Percentiles rank a stretch among this genome's conserved stretches.
phyloP scores from a whole-genome alignment of 2,888 invertebrate genomes.

The Sinelater perroti region DNA sequence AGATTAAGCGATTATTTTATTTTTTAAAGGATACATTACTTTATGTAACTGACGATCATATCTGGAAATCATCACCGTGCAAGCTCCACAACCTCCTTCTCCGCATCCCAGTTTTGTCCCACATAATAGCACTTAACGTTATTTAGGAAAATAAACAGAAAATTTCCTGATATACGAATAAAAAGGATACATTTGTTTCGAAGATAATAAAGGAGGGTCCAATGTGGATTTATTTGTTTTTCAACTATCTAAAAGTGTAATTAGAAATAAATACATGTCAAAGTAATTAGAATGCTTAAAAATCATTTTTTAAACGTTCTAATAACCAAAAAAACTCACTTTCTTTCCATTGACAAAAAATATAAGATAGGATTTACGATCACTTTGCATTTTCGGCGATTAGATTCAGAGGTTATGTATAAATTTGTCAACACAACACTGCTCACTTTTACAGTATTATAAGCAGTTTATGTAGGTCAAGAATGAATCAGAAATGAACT shows the following conservation, averaged over 20 bases:
- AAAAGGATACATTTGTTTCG: constrained; percentile 74
- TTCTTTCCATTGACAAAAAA: constrained; percentile 58
- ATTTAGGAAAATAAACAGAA: constrained; percentile 40
- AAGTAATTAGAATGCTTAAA: neutral
- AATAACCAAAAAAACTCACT: constrained; percentile 57
- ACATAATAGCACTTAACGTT: constrained; percentile 70
- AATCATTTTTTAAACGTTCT: too few species aligned
- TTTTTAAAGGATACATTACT: constrained; percentile 63
- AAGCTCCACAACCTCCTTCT: constrained; percentile 95
- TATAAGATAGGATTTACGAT: too few species aligned
- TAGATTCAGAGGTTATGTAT: too few species aligned
- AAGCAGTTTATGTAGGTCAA: too few species aligned
- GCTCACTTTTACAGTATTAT: too few species aligned
- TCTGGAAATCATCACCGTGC: constrained; percentile 91
- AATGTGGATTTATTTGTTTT: constrained; percentile 78
- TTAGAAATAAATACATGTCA: neutral
- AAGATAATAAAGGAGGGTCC: constrained; percentile 84
- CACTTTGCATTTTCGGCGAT: too few species aligned
- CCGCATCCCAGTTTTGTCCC: constrained; percentile 94
- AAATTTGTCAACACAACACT: too few species aligned
- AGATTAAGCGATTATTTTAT: neutral
- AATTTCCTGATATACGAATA: neutral
- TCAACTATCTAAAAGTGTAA: constrained; percentile 87
- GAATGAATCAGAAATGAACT: too few species aligned
- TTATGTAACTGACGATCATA: constrained; percentile 66